Conservation (phyloP, 2,797 vertebrate species). For the Harpagifer antarcticus region DNA sequence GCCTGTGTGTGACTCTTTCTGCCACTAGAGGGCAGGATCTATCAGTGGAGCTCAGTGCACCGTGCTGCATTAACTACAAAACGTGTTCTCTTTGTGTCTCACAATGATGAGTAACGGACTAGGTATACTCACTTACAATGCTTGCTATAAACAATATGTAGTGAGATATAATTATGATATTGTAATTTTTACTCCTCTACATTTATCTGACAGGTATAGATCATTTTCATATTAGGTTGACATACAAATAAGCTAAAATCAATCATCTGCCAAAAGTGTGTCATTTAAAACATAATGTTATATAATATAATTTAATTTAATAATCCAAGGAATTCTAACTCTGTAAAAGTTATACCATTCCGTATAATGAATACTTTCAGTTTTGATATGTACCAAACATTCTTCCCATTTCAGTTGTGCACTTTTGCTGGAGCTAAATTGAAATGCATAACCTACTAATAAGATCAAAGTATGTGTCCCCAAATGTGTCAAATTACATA, state of each 20-base stretch:
- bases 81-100: neutral
- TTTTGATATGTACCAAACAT: neutral
- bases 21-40: constrained; percentile 74
- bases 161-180: neutral
- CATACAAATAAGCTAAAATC: neutral
- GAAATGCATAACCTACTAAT: neutral
- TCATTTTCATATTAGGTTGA: neutral
- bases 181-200: neutral
- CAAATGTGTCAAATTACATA: neutral
- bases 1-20: constrained; percentile 15
- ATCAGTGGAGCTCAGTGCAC: neutral
- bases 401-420: neutral
- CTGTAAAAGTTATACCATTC: neutral
- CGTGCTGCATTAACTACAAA: neutral
- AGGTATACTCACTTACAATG: neutral
- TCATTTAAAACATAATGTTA: neutral
- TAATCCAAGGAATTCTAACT: neutral
- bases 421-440: neutral
- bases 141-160: neutral
- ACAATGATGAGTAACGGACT: neutral
- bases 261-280: neutral
- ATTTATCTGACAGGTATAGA: neutral
- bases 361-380: neutral
- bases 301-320: neutral
- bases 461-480: neutral